Evolutionary conservation across 2,888 invertebrate genomes (phyloP), one percentile per base, ranked within the genome.

Genomic region (Drosophila seclusa): DNA sequence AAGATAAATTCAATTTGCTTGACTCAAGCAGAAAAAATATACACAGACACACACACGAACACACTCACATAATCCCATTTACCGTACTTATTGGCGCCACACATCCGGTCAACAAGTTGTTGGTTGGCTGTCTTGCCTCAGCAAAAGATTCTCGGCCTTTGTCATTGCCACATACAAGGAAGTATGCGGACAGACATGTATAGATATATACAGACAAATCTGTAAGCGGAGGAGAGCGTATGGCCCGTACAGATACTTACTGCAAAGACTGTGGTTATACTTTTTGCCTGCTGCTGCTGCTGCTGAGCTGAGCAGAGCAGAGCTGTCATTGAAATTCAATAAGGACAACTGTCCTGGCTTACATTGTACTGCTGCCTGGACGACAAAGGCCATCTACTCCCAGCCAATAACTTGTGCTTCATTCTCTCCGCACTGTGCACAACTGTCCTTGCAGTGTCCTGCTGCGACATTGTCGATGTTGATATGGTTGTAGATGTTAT

Each of bases 51-150:
- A 52, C 31, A 13, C 42, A 13, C 34, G 24, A 0, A 36, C 52
- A 73, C 60, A 70, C 74, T 81, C 73, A 87, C 73, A 86, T 87
- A 87, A 87, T 87, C 88, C 76, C 80, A 84, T 86, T 87, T 84
- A 84, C 79, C 76, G 82, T 84, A 81, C 87, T 86, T 86, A 86
- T 84, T 78, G 87, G 74, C 79, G 66, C 82, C 82, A 73, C 82
- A 83, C 79, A 79, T 87, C 84, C 87, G 87, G 86, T 86, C 88
- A 87, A 87, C 87, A 87, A 87, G 87, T 87, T 87, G 84, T 65
- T 69, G 65, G 50, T 52, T 71, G 66, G 31, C 55, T 76, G 68
- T 38, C 52, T 63, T 62, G 65, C 54, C 31, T 21, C 55, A 40
- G 24, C 74, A 31, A 45, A 60, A 77, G 77, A 73, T 53, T 60